Percentiles rank a stretch among this genome's conserved stretches.
These are phyloP conservation scores for Lepus timidus DNA, from an alignment of 2,113 vertebrate species.

Conservation along the genomic window DNA sequence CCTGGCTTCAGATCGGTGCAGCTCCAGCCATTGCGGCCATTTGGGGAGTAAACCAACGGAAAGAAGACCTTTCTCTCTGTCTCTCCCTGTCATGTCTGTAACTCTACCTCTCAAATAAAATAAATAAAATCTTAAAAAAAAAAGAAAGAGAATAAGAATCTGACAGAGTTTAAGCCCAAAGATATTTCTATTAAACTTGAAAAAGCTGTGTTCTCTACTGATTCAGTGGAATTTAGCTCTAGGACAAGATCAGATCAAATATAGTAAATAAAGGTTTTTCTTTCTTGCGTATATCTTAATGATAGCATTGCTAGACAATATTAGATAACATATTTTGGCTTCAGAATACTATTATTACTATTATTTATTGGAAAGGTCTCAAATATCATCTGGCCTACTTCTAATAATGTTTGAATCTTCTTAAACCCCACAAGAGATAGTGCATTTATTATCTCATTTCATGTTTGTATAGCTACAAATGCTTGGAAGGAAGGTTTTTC, in stretches of 20 bases:
- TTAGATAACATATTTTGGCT: not conserved
- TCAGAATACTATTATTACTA: not conserved
- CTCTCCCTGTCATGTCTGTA: no score
- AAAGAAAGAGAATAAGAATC: not conserved
- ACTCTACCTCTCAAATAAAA: no score
- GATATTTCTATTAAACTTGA: not conserved
- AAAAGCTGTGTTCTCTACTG: not conserved
- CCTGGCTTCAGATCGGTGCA: no score
- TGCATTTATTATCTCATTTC: not conserved
- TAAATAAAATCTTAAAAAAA: no score
- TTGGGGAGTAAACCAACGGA: no score
- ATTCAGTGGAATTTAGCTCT: not conserved
- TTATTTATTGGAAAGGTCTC: not conserved
- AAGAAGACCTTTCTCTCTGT: no score
- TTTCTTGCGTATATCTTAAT: not conserved
- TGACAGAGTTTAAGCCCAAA: not conserved
- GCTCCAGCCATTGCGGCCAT: no score
- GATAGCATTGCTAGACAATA: not conserved
- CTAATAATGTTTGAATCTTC: not conserved
- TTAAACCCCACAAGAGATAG: not conserved
- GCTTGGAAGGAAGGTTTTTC: not conserved
- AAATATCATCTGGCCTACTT: not conserved
- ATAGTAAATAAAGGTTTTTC: not conserved
- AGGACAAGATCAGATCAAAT: not conserved
- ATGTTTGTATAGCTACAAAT: slow-evolving; percentile 29